phyloP scores from a whole-genome alignment of 2,113 vertebrate genomes.

The Leptosomus discolor region DNA sequence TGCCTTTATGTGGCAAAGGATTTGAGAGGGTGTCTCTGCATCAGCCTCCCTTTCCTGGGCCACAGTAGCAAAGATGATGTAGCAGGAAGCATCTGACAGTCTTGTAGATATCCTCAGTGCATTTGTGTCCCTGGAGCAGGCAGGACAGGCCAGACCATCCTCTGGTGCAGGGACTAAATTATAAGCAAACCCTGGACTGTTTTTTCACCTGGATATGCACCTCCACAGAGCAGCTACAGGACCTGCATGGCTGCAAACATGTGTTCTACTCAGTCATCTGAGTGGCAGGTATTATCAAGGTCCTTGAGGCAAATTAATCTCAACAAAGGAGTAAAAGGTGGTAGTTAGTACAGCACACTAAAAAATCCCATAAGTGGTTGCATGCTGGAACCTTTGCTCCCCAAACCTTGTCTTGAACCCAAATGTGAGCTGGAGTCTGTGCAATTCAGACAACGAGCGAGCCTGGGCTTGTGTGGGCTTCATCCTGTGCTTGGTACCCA shows the following conservation, averaged over 20 bases:
- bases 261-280: neutral
- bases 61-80: neutral
- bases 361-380: neutral
- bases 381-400: neutral
- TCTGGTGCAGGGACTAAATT: neutral
- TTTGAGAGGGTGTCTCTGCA: neutral
- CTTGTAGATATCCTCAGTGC: neutral
- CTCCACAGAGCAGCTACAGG: neutral
- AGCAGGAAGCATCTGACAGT: neutral
- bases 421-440: rapidly evolving
- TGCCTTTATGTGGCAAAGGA: neutral
- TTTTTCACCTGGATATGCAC: neutral
- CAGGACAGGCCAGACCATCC: neutral
- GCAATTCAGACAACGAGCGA: neutral
- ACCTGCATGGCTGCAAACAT: rapidly evolving
- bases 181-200: neutral
- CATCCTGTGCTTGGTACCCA: neutral
- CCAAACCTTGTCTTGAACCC: neutral
- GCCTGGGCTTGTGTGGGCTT: neutral
- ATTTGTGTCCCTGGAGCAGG: neutral
- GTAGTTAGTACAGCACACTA: neutral
- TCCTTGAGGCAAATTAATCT: neutral
- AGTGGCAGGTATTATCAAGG: neutral
- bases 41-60: neutral
- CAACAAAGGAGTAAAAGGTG: neutral